Conservation (phyloP, 2,113 vertebrate genomes). For the Oreochromis tanganicae region DNA sequence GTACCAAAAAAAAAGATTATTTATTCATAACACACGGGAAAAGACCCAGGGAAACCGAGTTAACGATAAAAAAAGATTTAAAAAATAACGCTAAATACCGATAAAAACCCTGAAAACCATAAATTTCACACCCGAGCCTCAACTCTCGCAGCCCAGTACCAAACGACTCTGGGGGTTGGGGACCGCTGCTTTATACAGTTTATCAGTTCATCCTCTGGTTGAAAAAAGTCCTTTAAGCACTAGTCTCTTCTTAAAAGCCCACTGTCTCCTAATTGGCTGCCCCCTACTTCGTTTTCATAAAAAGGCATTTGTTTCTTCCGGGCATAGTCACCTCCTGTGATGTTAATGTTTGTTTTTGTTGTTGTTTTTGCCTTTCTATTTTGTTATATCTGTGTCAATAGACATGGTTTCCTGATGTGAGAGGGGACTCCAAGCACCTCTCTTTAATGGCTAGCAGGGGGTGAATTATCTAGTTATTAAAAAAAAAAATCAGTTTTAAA, state of each 20-base stretch:
- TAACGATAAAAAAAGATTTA: background rate
- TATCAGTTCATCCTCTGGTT: background rate
- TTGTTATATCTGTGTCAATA: background rate
- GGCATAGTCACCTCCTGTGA: background rate
- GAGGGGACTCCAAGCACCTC: background rate
- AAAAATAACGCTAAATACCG: rapidly evolving
- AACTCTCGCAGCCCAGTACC: background rate
- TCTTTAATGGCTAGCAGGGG: background rate
- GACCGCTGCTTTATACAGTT: background rate
- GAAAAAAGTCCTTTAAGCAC: background rate
- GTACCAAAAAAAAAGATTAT: background rate
- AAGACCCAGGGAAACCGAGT: background rate
- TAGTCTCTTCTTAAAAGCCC: background rate
- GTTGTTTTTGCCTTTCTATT: background rate
- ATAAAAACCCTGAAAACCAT: background rate
- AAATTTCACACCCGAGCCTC: background rate
- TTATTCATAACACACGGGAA: background rate
- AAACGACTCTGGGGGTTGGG: background rate
- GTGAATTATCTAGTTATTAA: background rate
- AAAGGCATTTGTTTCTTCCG: background rate
- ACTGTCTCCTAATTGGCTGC: background rate
- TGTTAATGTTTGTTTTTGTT: background rate
- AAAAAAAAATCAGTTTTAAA: background rate
- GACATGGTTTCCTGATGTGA: background rate
- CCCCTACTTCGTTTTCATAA: background rate